These are phyloP conservation scores for Tetanocera ferruginea DNA, from an alignment of 2,888 invertebrate genomes.

Conservation along the genomic window DNA sequence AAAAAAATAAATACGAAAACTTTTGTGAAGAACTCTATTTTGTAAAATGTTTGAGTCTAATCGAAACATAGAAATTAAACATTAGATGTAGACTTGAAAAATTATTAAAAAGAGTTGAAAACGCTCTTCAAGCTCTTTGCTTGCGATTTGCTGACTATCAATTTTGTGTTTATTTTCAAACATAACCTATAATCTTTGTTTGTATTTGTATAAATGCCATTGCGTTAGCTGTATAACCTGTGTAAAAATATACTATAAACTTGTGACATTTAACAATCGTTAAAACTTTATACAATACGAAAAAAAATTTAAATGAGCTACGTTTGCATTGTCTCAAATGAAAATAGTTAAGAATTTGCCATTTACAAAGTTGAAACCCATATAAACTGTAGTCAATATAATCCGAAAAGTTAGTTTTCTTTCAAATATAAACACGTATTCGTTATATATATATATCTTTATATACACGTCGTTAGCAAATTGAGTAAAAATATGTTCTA, in stretches of 20 bases:
- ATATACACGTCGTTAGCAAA: neutral
- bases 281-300: neutral
- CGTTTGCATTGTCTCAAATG: neutral
- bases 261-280: neutral
- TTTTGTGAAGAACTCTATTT: no score
- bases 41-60: no score
- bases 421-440: neutral
- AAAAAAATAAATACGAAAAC: no score
- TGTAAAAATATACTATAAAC: no score
- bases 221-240: neutral
- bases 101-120: neutral
- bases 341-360: constrained; percentile 14
- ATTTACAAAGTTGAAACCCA: constrained; percentile 6
- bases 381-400: neutral
- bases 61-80: no score
- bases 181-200: neutral
- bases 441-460: neutral
- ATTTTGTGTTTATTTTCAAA: neutral
- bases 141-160: neutral
- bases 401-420: neutral
- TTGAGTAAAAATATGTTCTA: neutral
- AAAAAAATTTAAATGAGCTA: neutral
- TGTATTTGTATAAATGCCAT: neutral
- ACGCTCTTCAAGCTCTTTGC: neutral
- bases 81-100: neutral